phyloP scores from a whole-genome alignment of 2,113 vertebrate species.

The Neodon shergylaensis region DNA sequence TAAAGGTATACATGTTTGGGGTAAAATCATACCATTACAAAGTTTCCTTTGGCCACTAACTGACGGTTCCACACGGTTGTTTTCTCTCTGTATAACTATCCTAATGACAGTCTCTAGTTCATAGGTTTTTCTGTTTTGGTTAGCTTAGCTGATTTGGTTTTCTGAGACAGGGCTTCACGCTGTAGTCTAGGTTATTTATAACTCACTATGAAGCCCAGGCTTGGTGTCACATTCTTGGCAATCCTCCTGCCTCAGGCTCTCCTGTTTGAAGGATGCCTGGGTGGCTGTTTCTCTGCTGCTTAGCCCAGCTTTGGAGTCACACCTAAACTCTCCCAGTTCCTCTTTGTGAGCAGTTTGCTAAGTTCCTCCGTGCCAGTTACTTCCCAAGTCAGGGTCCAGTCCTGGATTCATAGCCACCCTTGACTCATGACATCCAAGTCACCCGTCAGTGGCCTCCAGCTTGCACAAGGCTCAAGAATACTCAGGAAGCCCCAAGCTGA shows the following conservation, averaged over 20 bases:
- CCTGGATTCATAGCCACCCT: not conserved
- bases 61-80: not conserved
- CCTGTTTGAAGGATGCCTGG: not conserved
- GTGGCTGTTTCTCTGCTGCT: not conserved
- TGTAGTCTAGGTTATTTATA: not conserved
- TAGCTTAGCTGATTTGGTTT: not conserved
- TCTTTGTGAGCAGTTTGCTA: not conserved
- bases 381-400: not conserved
- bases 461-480: not conserved
- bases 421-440: not conserved
- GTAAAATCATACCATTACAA: not conserved
- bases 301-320: not conserved
- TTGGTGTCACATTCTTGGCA: not conserved
- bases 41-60: not conserved
- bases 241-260: not conserved
- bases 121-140: not conserved
- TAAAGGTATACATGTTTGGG: not conserved
- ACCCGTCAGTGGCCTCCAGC: too few relatives aligned
- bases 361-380: accelerated
- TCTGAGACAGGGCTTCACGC: not conserved
- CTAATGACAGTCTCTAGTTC: not conserved
- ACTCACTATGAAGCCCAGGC: not conserved
- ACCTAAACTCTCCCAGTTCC: not conserved
- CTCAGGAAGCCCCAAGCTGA: not conserved
- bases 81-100: not conserved